Conservation (phyloP, 2,797 vertebrate species). For the Strix occidentalis region DNA sequence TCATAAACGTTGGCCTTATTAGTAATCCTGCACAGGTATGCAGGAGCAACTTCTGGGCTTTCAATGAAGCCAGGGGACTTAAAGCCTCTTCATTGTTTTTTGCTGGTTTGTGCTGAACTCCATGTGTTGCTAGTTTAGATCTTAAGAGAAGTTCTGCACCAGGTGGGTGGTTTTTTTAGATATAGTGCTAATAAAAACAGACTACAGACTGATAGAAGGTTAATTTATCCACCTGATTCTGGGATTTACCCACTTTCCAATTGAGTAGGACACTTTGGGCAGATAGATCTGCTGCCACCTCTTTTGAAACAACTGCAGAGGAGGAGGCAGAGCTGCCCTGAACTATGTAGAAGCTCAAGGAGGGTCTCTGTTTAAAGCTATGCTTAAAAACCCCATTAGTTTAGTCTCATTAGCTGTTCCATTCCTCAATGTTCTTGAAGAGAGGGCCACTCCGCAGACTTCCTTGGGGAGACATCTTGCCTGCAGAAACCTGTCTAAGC, state of each 20-base stretch:
- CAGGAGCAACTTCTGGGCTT: background rate
- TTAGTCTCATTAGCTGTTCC: background rate
- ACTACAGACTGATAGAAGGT: background rate
- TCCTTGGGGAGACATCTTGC: background rate
- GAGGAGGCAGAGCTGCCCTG: background rate
- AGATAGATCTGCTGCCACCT: background rate
- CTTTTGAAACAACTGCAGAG: background rate
- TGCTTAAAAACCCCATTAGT: background rate
- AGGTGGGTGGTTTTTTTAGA: background rate
- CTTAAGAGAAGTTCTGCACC: background rate
- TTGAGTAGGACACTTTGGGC: background rate
- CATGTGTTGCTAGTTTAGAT: background rate
- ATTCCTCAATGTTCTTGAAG: background rate
- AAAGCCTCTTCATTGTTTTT: background rate
- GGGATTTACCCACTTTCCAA: background rate
- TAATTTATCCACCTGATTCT: background rate
- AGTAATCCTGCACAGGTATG: background rate
- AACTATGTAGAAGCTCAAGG: background rate
- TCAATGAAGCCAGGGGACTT: background rate
- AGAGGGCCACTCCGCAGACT: background rate
- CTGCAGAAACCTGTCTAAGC: background rate
- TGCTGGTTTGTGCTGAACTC: background rate
- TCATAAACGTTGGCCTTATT: background rate
- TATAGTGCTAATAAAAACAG: background rate
- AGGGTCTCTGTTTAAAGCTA: background rate